phyloP scores from a whole-genome alignment of 2,797 vertebrate species.

The Sebastes alutus region DNA sequence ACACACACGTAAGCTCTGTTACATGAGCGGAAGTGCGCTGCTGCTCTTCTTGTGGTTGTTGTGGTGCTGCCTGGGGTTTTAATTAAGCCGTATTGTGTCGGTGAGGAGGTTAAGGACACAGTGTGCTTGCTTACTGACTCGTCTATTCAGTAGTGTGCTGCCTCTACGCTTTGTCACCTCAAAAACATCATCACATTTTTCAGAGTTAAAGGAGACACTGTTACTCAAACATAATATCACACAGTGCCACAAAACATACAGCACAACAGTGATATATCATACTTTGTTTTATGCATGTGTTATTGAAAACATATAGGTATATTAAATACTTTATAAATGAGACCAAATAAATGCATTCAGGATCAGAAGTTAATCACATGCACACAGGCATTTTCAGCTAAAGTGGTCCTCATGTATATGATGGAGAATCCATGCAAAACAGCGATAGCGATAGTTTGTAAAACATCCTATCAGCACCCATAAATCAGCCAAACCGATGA shows the following conservation, averaged over 20 bases:
- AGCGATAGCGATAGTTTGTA: too few species aligned
- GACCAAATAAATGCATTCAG: too few species aligned
- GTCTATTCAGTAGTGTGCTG: neutral
- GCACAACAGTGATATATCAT: too few species aligned
- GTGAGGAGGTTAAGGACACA: conserved; percentile 6
- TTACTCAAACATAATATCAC: neutral
- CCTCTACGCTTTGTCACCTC: neutral
- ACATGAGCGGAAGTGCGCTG: neutral
- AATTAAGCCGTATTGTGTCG: neutral
- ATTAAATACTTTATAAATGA: too few species aligned
- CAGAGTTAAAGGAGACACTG: neutral
- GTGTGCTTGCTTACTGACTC: neutral
- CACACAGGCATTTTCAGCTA: too few species aligned
- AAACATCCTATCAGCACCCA: too few species aligned
- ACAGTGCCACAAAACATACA: too few species aligned
- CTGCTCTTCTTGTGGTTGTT: conserved; percentile 12
- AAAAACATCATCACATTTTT: neutral
- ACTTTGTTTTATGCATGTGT: too few species aligned
- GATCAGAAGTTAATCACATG: too few species aligned
- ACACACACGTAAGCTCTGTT: neutral
- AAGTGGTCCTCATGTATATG: too few species aligned
- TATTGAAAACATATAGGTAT: fast-evolving
- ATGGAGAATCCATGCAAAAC: too few species aligned
- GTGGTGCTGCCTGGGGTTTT: neutral
- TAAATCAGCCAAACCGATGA: too few species aligned